Conservation (phyloP, 2,888 invertebrate species). For the Polydrusus cervinus region DNA sequence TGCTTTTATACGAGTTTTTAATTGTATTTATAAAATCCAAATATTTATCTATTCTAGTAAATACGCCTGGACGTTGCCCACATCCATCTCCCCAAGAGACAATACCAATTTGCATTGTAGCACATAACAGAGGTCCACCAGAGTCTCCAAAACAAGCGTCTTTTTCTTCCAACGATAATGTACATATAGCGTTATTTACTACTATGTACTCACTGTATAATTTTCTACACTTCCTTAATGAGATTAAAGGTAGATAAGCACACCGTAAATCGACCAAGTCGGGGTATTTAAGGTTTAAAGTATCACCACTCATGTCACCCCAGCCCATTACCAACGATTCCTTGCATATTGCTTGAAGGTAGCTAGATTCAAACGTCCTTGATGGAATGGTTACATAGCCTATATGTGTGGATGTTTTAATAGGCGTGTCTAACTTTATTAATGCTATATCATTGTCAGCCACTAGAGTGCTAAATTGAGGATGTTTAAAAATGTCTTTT, state of each 20-base stretch:
- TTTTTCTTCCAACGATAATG: conserved; percentile 19
- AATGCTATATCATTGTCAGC: conserved; percentile 32
- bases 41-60: conserved; percentile 28
- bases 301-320: conserved; percentile 1
- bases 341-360: not conserved
- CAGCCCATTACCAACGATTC: conserved; percentile 26
- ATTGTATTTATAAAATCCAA: conserved; percentile 29
- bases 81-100: conserved; percentile 43
- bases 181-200: not conserved
- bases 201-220: not conserved
- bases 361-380: too few relatives aligned
- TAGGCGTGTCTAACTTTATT: conserved; percentile 1
- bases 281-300: not conserved
- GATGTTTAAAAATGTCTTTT: conserved; percentile 11
- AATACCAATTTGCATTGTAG: conserved; percentile 29
- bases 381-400: conserved; percentile 15
- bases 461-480: not conserved
- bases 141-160: conserved; percentile 38
- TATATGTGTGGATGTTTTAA: conserved; percentile 2
- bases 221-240: not conserved
- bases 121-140: conserved; percentile 40
- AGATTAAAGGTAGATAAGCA: conserved; percentile 18
- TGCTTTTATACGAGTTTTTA: too few relatives aligned
- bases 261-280: conserved; percentile 14
- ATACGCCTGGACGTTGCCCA: conserved; percentile 38